Base-by-base conservation (phyloP, 2,797 vertebrate genomes). In the Scolopax rusticola region DNA sequence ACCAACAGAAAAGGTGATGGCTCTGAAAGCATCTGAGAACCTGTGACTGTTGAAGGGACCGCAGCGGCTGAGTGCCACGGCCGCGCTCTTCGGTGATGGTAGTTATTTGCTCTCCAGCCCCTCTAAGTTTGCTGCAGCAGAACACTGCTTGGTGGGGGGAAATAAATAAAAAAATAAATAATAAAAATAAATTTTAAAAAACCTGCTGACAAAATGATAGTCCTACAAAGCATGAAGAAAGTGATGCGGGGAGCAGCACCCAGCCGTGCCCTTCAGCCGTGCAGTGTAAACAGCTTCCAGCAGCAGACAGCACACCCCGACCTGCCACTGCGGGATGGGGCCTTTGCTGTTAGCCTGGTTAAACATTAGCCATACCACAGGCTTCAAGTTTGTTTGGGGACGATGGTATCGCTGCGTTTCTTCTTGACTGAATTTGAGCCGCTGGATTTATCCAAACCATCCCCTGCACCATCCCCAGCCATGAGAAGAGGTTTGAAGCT, bases 31-130 rank as follows among this genome's bases (percentile, higher is more conserved):
- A 43, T 15, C 23, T 12, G n/a, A 41, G 25, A 11, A 9, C 3
- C 1, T 9, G 32, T 3, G 27, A n/a, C 28, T 33, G 12, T 11
- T 77, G 32, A 3, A 41, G 33, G 54, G 38, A 36, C 40, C 0
- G 0, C 19, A 9, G n/a, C 0, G 0, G 32, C 16, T 15, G 47
- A 70, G 15, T 21, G 48, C 11, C 20, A 5, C 15, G 13, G 36
- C 36, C 2, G 0, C 0, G 0, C 9, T 51, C n/a, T 47, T 48
- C 2, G 1, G 27, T 2, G 2, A 19, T 15, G 2, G 1, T 12
- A 40, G 10, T 11, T 59, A 8, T 76, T 82, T 79, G 4, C 25
- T 40, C 32, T 54, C 14, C 50, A 45, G 51, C 16, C 24, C 41
- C 25, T 21, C 3, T 0, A 6, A 15, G 15, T 71, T 93, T 87